These are phyloP conservation scores for Aeoliscus strigatus DNA, from an alignment of 2,797 vertebrate genomes.

Conservation along the genomic window DNA sequence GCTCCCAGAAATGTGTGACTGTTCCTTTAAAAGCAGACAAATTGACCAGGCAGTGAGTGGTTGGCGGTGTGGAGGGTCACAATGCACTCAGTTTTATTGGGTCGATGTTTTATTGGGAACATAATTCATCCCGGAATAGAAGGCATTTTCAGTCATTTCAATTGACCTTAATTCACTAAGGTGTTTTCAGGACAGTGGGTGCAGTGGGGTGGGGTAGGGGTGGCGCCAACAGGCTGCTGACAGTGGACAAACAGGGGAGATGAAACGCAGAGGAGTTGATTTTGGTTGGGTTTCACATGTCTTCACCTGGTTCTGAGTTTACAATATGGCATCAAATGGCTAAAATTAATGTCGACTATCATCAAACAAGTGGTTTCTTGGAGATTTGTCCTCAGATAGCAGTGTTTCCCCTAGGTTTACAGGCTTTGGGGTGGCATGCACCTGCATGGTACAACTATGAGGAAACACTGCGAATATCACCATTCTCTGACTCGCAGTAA, in stretches of 20 bases:
- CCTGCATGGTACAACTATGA: too few relatives aligned
- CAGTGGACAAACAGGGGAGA: conserved; percentile 4
- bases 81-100: conserved; percentile 59
- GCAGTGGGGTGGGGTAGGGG: neutral
- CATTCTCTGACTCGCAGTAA: too few relatives aligned
- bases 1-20: conserved; percentile 15
- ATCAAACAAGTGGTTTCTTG: too few relatives aligned
- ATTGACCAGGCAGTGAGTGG: conserved; percentile 3
- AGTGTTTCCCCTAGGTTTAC: too few relatives aligned
- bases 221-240: conserved; percentile 6
- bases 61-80: conserved; percentile 23
- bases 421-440: too few relatives aligned
- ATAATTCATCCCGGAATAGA: conserved; percentile 43
- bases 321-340: too few relatives aligned
- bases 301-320: neutral
- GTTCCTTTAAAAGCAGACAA: conserved; percentile 24
- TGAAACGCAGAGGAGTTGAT: conserved; percentile 10
- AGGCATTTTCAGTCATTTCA: conserved; percentile 52
- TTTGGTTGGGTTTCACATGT: conserved; percentile 7
- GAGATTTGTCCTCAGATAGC: too few relatives aligned
- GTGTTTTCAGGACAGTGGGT: conserved; percentile 33
- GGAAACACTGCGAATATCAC: too few relatives aligned
- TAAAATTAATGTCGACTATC: too few relatives aligned
- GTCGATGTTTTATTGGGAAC: conserved; percentile 38
- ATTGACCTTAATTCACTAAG: conserved; percentile 58